These are phyloP conservation scores for Pimpla rufipes DNA, from an alignment of 2,888 invertebrate species.

Conservation along the genomic window DNA sequence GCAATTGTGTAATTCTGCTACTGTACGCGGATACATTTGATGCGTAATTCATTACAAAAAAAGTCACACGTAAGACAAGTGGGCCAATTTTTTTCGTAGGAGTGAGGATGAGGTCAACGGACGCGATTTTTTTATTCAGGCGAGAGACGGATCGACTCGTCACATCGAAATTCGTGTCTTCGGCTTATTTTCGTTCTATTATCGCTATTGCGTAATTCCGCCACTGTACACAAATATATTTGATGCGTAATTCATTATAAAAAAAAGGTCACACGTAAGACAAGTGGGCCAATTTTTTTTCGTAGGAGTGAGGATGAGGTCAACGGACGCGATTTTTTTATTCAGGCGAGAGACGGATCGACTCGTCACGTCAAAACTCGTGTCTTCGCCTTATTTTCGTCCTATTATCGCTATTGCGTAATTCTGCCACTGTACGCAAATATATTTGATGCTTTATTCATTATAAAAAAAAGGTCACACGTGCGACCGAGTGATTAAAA, in stretches of 20 bases:
- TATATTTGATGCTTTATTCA: not conserved
- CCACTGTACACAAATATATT: not conserved
- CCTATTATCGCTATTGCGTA: conserved; percentile 22
- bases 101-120: conserved; percentile 78
- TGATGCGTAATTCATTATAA: not conserved
- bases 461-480: conserved; percentile 34
- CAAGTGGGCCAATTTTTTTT: conserved; percentile 80
- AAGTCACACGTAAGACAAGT: conserved; percentile 70
- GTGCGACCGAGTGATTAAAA: conserved; percentile 29
- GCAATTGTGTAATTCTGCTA: not conserved
- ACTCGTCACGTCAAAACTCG: not conserved
- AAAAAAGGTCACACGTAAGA: conserved; percentile 34
- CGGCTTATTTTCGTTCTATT: conserved; percentile 15
- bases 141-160: conserved; percentile 6
- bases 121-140: conserved; percentile 52
- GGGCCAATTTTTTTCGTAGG: conserved; percentile 78
- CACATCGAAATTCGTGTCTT: not conserved
- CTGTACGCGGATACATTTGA: not conserved
- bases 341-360: conserved; percentile 34
- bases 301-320: conserved; percentile 76
- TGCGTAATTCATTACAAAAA: not conserved
- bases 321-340: conserved; percentile 70
- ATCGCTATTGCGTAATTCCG: not conserved
- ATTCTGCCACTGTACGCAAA: not conserved
- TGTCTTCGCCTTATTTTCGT: not conserved